Evolutionary conservation across 2,797 vertebrate species (phyloP).

Genomic region (Rhabdophis nuchalis): DNA sequence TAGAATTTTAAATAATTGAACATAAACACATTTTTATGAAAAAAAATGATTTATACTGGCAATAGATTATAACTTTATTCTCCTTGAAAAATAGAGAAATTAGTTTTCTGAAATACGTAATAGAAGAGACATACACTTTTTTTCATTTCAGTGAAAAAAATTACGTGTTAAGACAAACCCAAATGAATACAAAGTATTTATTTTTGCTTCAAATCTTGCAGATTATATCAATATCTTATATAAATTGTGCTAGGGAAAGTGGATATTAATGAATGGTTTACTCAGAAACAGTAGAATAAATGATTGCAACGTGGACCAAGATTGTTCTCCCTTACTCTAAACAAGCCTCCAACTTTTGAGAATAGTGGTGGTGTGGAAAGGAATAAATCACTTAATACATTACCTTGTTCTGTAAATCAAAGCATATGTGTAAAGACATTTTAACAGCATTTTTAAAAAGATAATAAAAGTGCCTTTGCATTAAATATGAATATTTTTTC

Average conservation of each 20-base stretch:
- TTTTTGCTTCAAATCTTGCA: neutral
- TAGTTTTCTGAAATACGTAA: neutral
- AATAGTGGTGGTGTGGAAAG: neutral
- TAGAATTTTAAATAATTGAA: slow-evolving; percentile 27
- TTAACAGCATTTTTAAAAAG: neutral
- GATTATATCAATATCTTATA: neutral
- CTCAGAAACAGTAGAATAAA: neutral
- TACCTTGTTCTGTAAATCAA: neutral
- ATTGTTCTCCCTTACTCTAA: neutral
- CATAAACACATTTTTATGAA: neutral
- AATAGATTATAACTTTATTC: neutral
- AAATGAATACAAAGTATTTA: neutral
- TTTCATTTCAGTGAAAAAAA: neutral
- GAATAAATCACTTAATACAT: neutral
- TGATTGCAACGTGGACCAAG: neutral
- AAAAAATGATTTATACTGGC: slow-evolving; percentile 13
- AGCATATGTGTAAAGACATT: neutral
- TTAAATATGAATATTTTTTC: neutral
- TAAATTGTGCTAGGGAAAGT: neutral
- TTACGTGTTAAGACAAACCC: neutral
- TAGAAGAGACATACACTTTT: neutral
- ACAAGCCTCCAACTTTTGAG: neutral
- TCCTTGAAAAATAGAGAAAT: slow-evolving; percentile 22
- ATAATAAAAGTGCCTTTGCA: neutral
- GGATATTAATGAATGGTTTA: neutral